Percentiles rank a stretch among this genome's conserved stretches.
Evolutionary conservation across 2,113 vertebrate genomes (phyloP).

Genomic region (Myrmecobius fasciatus): DNA sequence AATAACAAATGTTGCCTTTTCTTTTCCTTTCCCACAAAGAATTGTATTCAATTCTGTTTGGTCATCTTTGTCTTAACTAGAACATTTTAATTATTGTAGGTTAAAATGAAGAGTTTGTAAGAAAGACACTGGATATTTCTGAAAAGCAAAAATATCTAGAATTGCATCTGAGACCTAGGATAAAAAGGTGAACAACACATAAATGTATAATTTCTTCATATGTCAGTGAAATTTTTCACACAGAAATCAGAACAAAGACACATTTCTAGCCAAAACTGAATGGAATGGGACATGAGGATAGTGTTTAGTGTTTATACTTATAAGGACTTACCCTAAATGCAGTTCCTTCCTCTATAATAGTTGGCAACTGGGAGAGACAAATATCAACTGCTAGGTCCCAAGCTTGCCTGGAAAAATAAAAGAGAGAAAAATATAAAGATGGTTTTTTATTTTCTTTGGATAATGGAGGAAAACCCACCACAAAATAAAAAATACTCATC

Average conservation of each 20-base stretch:
- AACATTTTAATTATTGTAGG: not conserved
- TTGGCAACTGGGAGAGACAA: slow-evolving; percentile 97
- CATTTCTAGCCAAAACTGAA: not conserved
- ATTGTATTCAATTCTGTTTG: not conserved
- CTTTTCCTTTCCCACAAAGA: not conserved
- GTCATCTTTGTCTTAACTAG: not conserved
- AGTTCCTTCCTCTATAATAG: slow-evolving; percentile 98
- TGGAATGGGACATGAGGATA: not conserved
- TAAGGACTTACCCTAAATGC: slow-evolving; percentile 93
- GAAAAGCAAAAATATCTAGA: not conserved
- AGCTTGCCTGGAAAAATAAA: slow-evolving; percentile 90
- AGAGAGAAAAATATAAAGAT: not conserved
- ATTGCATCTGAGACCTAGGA: not conserved
- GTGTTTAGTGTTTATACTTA: rapidly evolving
- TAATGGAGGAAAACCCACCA: not conserved
- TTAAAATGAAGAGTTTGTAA: not conserved
- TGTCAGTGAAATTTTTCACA: not conserved
- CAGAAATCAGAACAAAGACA: not conserved
- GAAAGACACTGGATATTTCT: not conserved
- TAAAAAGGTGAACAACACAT: not conserved
- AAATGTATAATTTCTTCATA: no score
- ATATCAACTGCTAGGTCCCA: slow-evolving; percentile 99
- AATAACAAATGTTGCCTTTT: not conserved
- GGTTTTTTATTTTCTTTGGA: rapidly evolving
- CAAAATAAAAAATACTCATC: not conserved